phyloP scores from a whole-genome alignment of 2,888 invertebrate species.

The Nomada goodeniana region DNA sequence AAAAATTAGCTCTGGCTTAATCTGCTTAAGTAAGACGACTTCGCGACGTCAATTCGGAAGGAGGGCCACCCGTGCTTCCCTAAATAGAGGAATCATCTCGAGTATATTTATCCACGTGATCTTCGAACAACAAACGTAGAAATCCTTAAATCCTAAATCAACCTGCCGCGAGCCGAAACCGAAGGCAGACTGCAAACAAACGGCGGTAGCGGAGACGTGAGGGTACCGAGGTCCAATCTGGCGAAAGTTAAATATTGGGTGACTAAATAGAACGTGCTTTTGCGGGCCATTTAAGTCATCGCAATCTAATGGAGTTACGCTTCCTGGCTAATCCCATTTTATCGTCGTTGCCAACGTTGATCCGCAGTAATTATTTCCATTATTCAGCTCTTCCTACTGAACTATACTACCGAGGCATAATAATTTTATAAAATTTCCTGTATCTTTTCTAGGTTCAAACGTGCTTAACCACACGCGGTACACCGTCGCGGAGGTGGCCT shows the following conservation, averaged over 20 bases:
- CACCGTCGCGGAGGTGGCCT: too few relatives aligned
- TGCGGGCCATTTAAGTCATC: conserved; percentile 62
- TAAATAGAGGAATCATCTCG: conserved; percentile 78
- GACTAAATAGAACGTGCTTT: conserved; percentile 77
- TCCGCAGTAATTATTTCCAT: neutral
- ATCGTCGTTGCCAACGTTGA: conserved; percentile 1
- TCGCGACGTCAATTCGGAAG: conserved; percentile 28
- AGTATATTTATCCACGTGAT: conserved; percentile 81
- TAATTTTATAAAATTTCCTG: too few relatives aligned
- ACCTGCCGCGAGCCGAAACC: conserved; percentile 76
- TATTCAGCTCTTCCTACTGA: too few relatives aligned
- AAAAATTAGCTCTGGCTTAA: neutral
- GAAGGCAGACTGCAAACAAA: conserved; percentile 79
- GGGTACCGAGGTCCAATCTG: conserved; percentile 69
- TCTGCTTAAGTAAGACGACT: conserved; percentile 24
- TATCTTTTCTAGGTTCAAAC: too few relatives aligned
- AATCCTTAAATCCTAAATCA: conserved; percentile 84
- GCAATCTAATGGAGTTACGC: conserved; percentile 62
- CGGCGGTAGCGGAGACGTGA: conserved; percentile 63
- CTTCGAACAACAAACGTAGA: conserved; percentile 81
- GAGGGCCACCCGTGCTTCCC: conserved; percentile 68
- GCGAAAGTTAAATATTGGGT: conserved; percentile 82
- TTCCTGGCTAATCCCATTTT: conserved; percentile 32
- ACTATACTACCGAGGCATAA: too few relatives aligned
- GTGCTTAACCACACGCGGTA: too few relatives aligned